These are phyloP conservation scores for Cydia fagiglandana DNA, from an alignment of 1,140 invertebrate genomes.

Conservation along the genomic window DNA sequence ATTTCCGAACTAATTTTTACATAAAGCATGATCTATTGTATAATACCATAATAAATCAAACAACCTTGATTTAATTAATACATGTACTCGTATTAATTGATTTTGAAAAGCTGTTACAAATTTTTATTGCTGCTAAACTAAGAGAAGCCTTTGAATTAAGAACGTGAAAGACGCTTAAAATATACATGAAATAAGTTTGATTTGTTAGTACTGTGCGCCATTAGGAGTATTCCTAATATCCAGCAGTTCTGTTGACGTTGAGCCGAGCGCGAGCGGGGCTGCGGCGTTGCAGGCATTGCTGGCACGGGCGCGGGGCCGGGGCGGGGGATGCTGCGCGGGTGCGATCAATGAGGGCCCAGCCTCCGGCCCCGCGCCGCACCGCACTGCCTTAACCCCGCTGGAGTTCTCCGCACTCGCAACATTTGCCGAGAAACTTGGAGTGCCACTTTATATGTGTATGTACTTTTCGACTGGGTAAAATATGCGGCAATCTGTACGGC, in stretches of 20 bases:
- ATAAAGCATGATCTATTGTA: no score
- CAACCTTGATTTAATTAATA: no score
- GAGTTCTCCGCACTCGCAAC: constrained; percentile 30
- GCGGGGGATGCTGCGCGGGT: constrained; percentile 33
- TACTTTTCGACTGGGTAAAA: constrained; percentile 30
- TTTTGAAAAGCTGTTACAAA: no score
- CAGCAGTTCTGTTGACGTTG: constrained; percentile 17
- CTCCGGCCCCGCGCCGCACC: constrained; percentile 17
- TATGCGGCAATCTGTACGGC: constrained; percentile 29
- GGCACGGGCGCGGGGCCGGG: constrained; percentile 15
- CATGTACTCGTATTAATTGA: no score
- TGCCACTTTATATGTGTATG: constrained; percentile 31
- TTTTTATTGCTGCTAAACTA: no score
- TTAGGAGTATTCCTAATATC: constrained; percentile 22
- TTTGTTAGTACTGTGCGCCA: neutral
- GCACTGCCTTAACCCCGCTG: constrained; percentile 27
- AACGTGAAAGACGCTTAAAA: neutral
- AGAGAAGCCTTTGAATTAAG: neutral
- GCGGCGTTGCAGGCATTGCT: constrained; percentile 26
- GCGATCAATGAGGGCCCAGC: constrained; percentile 34
- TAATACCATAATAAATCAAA: no score
- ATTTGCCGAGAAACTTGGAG: constrained; percentile 31
- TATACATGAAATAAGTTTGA: neutral
- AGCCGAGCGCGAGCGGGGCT: constrained; percentile 19
- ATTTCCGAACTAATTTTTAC: no score